Evolutionary conservation across 2,888 invertebrate genomes (phyloP).

Genomic region (Noctua pronuba): DNA sequence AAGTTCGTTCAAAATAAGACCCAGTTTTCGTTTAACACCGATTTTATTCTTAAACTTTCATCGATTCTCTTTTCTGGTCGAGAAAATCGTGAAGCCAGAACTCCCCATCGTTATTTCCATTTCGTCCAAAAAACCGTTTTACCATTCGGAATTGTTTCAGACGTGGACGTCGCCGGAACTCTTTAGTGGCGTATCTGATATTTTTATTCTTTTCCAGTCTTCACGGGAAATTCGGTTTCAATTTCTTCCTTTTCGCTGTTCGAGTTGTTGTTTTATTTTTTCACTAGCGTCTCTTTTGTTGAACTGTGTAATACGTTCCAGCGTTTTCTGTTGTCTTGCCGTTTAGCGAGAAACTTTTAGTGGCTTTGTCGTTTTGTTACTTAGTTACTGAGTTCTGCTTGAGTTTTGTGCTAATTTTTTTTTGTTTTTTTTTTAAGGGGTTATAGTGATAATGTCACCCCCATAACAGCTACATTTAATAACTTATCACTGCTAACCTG

Average conservation of each 20-base stretch:
- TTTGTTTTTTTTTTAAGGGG: too few species aligned
- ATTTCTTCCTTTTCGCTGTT: constrained; percentile 64
- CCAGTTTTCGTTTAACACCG: too few species aligned
- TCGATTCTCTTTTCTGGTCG: constrained; percentile 12
- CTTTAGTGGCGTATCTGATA: constrained; percentile 58
- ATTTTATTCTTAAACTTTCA: constrained; percentile 25
- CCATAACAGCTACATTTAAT: too few species aligned
- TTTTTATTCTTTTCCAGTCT: constrained; percentile 65
- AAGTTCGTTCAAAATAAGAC: too few species aligned
- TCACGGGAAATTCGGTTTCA: constrained; percentile 72
- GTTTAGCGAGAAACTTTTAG: constrained; percentile 39
- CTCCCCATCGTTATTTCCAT: constrained; percentile 55
- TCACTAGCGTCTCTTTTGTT: constrained; percentile 34
- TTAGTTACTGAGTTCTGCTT: not conserved
- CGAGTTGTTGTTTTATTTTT: constrained; percentile 59
- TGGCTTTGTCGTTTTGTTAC: constrained; percentile 4
- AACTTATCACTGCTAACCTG: too few species aligned
- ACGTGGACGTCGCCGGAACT: constrained; percentile 50
- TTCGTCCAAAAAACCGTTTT: constrained; percentile 55
- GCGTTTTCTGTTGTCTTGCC: constrained; percentile 31
- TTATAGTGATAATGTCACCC: too few species aligned
- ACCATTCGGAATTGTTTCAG: constrained; percentile 62
- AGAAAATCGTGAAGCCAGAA: constrained; percentile 43
- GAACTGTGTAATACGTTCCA: constrained; percentile 43
- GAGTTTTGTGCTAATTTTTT: constrained; percentile 1